Evolutionary conservation across 2,888 invertebrate species (phyloP), one percentile per base, ranked within the genome.

Genomic region (Clusia tigrina): DNA sequence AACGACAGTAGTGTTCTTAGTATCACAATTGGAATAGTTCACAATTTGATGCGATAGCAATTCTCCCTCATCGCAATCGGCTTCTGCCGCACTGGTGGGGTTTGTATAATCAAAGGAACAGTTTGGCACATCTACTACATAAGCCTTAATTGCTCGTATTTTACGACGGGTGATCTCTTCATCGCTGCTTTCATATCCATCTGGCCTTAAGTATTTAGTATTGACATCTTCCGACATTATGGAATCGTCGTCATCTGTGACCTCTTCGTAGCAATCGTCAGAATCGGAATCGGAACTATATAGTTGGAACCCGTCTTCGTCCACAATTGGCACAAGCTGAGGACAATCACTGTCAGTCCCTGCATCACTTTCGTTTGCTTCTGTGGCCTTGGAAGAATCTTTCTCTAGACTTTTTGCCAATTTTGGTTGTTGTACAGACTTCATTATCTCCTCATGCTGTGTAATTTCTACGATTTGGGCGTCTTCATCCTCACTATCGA

Each of bases 401-500:
- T 23, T 25, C 2, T n/a, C 22, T 17, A 22, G 6, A 3, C 32
- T 15, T 54, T 59, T 18, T 12, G n/a, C 1, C 2, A 17, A 2
- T 51, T 63, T 48, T 2, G 62, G 68, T 46, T 72, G 71, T 12
- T 53, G 23, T 46, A 69, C 65, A 18, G 23, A 38, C 58, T 67
- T 68, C 6, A 63, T 24, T 0, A 22, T 23, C 0, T 18, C 22
- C 1, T 12, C 12, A 12, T 63, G 25, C 1, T 37, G 38, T 5
- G 22, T 3, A 6, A 78, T 54, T 67, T 78, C 79, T 25, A 78
- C 65, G 58, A 80, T 66, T 67, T 78, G 78, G 1, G 71, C 48
- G 0, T 69, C 65, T 24, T 71, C 67, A 10, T 62, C 66, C 42
- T 78, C 74, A 37, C 71, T 76, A 24, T 73, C 67, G 52, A 77